These are phyloP conservation scores for Agrenia bidenticulata DNA, from an alignment of 2,888 invertebrate species.

Conservation along the genomic window DNA sequence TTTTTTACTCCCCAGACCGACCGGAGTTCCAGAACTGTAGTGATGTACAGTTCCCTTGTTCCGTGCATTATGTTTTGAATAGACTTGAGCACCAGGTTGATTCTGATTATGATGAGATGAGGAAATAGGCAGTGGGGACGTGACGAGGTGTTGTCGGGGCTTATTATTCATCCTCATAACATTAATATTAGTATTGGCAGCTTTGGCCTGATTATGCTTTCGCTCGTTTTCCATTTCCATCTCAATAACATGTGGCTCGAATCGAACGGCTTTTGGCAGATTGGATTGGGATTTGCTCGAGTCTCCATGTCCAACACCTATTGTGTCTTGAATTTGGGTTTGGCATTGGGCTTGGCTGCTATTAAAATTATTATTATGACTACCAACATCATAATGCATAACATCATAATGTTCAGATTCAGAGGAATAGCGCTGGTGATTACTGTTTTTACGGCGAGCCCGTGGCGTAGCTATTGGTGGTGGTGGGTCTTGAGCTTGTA, in stretches of 20 bases:
- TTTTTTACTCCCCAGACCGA: not conserved
- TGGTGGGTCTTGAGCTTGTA: not conserved
- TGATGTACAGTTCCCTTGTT: not conserved
- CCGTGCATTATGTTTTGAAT: not conserved
- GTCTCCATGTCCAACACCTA: not conserved
- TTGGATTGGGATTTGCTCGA: conserved; percentile 3
- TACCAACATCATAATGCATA: not conserved
- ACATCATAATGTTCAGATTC: not conserved
- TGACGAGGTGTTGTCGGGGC: conserved; percentile 1
- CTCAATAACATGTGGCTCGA: conserved; percentile 41
- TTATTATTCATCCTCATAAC: conserved; percentile 23
- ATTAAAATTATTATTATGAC: conserved; percentile 7
- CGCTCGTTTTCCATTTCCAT: conserved; percentile 44
- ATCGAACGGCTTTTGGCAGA: conserved; percentile 38
- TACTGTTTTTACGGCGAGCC: conserved; percentile 17
- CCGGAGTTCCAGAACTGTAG: not conserved
- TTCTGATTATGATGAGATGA: conserved; percentile 1
- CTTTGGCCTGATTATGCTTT: conserved; percentile 29
- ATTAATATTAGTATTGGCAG: conserved; percentile 17
- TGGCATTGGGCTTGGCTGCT: too few relatives aligned
- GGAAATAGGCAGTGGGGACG: not conserved
- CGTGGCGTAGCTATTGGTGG: conserved; percentile 16
- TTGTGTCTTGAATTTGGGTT: too few relatives aligned
- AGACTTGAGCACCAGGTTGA: not conserved
- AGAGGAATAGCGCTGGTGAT: not conserved